Percentiles rank a stretch among this genome's conserved stretches.
Conservation (phyloP, 2,888 invertebrate species). For the Scaptomyza reducta region DNA sequence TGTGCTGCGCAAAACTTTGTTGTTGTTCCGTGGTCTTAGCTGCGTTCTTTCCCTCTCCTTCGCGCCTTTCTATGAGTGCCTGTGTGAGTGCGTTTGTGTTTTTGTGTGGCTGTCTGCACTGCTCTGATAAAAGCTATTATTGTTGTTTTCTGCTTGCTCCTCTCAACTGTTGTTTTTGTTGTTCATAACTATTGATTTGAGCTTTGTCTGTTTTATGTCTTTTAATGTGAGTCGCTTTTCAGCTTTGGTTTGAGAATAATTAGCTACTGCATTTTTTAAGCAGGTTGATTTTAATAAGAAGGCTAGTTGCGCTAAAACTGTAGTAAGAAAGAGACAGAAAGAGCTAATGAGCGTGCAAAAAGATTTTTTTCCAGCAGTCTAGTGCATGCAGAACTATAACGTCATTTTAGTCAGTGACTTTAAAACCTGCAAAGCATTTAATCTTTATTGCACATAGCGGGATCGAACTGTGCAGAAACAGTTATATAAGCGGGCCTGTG, state of each 20-base stretch:
- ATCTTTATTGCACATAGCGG: too few species aligned
- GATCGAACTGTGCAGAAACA: too few species aligned
- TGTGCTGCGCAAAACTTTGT: neutral
- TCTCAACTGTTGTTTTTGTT: neutral
- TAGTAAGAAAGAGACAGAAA: neutral
- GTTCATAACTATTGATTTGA: conserved; percentile 1
- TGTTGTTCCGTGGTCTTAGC: neutral
- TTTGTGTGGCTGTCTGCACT: neutral
- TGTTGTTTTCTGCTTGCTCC: neutral
- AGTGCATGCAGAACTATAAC: too few species aligned
- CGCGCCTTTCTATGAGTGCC: neutral
- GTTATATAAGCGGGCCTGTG: neutral
- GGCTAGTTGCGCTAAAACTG: too few species aligned
- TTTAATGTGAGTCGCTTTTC: neutral
- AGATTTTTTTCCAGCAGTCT: too few species aligned
- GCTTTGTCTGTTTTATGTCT: neutral
- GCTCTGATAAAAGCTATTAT: neutral
- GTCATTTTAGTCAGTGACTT: too few species aligned
- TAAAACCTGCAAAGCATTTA: too few species aligned
- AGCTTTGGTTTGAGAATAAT: neutral
- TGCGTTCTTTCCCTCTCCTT: neutral
- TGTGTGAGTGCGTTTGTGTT: neutral
- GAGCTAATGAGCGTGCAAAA: too few species aligned
- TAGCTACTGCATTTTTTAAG: neutral
- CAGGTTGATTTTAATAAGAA: too few species aligned